Conservation (phyloP, 2,797 vertebrate genomes). For the Acanthurus tractus region DNA sequence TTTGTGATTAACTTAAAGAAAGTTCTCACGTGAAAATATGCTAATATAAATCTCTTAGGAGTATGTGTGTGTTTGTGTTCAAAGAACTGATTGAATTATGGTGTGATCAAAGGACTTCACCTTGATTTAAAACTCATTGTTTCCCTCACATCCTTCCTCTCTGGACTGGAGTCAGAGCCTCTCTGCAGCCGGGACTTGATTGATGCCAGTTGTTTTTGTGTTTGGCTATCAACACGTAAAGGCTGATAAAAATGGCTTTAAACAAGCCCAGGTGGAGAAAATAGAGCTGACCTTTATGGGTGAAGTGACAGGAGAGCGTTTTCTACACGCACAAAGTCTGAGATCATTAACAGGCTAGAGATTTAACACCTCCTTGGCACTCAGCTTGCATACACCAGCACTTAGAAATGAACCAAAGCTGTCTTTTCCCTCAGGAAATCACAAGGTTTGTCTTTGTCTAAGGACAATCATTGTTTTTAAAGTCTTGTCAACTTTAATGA, state of each 20-base stretch:
- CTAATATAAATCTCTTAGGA: not conserved
- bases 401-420: slow-evolving; percentile 41
- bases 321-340: slow-evolving; percentile 34
- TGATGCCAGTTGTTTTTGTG: slow-evolving; percentile 49
- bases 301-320: slow-evolving; percentile 26
- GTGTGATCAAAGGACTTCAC: slow-evolving; percentile 47
- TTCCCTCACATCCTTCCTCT: slow-evolving; percentile 32
- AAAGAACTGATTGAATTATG: slow-evolving; percentile 40
- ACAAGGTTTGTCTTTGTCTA: slow-evolving; percentile 54
- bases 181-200: not conserved
- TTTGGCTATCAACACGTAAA: slow-evolving; percentile 29
- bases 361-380: slow-evolving; percentile 24
- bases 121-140: slow-evolving; percentile 54
- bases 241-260: slow-evolving; percentile 15
- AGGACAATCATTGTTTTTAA: slow-evolving; percentile 67
- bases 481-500: slow-evolving; percentile 45
- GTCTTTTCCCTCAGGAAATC: slow-evolving; percentile 64
- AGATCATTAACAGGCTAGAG: slow-evolving; percentile 40
- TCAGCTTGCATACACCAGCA: slow-evolving; percentile 30
- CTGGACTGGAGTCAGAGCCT: slow-evolving; percentile 5
- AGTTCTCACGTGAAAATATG: not conserved
- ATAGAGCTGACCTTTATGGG: not conserved
- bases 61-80: slow-evolving; percentile 1
- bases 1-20: not conserved
- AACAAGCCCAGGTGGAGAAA: slow-evolving; percentile 49